These are phyloP conservation scores for Varecia variegata DNA, from an alignment of 2,797 vertebrate genomes.

Conservation along the genomic window DNA sequence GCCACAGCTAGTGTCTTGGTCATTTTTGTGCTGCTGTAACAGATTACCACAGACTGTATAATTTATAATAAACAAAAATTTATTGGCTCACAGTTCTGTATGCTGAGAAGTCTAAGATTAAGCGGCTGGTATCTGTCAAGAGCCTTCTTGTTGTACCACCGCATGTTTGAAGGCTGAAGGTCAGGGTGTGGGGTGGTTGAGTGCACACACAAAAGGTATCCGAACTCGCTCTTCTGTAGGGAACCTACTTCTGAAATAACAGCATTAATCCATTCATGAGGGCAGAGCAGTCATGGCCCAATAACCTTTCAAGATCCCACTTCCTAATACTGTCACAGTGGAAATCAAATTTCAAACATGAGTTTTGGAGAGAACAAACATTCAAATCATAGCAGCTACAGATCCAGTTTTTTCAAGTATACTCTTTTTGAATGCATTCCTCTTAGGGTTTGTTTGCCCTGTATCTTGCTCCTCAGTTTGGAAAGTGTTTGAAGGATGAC, in stretches of 20 bases:
- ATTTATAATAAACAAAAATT: background rate
- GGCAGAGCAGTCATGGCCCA: background rate
- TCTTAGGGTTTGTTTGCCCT: background rate
- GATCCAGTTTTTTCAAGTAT: background rate
- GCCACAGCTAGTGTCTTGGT: background rate
- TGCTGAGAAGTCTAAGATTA: background rate
- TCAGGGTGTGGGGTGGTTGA: background rate
- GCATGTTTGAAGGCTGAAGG: background rate
- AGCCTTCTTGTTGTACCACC: background rate
- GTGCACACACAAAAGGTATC: background rate
- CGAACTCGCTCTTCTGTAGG: background rate
- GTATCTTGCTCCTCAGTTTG: background rate
- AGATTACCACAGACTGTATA: background rate
- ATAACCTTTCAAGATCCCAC: background rate
- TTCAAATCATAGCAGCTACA: background rate
- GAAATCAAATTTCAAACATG: background rate
- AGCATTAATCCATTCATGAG: background rate
- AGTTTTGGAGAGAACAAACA: background rate
- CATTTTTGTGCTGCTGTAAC: background rate
- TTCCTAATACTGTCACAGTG: no score
- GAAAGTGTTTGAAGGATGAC: background rate
- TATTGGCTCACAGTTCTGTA: background rate
- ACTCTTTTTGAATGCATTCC: background rate
- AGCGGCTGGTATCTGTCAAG: background rate
- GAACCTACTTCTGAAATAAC: background rate